These are phyloP conservation scores for Oncorhynchus clarkii DNA, from an alignment of 2,113 vertebrate species.

Conservation along the genomic window DNA sequence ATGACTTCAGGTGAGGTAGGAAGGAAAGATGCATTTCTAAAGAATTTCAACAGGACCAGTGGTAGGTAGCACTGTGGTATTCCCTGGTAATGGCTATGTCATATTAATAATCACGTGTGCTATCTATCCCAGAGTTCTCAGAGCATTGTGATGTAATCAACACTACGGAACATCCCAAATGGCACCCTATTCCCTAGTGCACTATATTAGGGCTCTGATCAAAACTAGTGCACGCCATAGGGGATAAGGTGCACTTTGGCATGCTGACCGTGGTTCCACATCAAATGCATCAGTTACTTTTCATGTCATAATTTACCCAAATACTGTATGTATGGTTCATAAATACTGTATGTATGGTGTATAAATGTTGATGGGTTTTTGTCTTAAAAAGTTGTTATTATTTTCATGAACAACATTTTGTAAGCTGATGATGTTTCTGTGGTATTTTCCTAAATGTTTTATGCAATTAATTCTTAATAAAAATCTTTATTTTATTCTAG, in stretches of 20 bases:
- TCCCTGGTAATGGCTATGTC: constrained; percentile 81
- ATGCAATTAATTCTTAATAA: constrained; percentile 54
- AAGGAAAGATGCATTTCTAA: too few species aligned
- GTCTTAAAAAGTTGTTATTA: background rate
- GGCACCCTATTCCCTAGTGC: too few species aligned
- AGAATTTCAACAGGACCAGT: background rate
- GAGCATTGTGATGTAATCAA: constrained; percentile 33
- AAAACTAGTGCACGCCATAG: background rate
- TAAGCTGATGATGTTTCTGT: constrained; percentile 9
- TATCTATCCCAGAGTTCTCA: constrained; percentile 62
- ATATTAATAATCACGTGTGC: constrained; percentile 63
- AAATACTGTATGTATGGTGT: constrained; percentile 4
- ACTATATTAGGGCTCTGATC: too few species aligned
- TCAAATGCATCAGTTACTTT: background rate
- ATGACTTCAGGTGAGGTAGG: too few species aligned
- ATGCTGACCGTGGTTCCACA: background rate
- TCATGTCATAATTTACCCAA: too few species aligned
- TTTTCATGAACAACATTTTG: constrained; percentile 46
- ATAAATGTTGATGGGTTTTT: constrained; percentile 13
- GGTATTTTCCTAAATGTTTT: constrained; percentile 25
- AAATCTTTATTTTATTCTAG: constrained; percentile 22
- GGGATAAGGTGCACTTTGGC: background rate
- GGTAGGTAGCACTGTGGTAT: constrained; percentile 22
- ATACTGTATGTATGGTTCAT: background rate
- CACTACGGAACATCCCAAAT: background rate